Percentiles rank a stretch among this genome's conserved stretches.
Conservation (phyloP, 1,140 invertebrate genomes). For the Colletes latitarsis region DNA sequence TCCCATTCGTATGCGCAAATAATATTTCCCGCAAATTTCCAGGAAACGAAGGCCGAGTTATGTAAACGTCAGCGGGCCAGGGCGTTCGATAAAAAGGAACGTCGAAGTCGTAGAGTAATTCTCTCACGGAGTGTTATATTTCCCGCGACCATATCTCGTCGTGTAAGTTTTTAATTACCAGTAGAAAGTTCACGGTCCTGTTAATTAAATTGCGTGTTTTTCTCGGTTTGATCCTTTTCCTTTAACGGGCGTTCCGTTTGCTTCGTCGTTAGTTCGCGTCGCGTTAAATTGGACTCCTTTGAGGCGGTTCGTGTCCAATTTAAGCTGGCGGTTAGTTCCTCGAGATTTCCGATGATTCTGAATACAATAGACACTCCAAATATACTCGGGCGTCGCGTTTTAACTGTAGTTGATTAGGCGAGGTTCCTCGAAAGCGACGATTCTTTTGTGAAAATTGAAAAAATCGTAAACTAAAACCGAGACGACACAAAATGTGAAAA, state of each 20-base stretch:
- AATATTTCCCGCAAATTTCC: slow-evolving; percentile 63
- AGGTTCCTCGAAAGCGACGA: not conserved
- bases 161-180: slow-evolving; percentile 8
- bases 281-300: slow-evolving; percentile 5
- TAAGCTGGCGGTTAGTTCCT: slow-evolving; percentile 27
- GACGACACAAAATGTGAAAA: too few species aligned
- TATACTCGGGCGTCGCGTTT: not conserved
- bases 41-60: slow-evolving; percentile 47
- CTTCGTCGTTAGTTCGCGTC: not conserved
- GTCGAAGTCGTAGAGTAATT: not conserved
- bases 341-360: slow-evolving; percentile 10
- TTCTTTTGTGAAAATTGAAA: too few species aligned
- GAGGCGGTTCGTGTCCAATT: slow-evolving; percentile 11
- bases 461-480: too few species aligned
- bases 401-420: not conserved
- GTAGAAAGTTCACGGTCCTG: not conserved
- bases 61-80: slow-evolving; percentile 14
- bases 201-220: slow-evolving; percentile 4
- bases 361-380: not conserved
- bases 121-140: not conserved
- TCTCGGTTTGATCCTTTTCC: not conserved
- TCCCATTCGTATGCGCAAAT: slow-evolving; percentile 69
- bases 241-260: not conserved
- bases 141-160: not conserved
- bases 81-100: not conserved